These are phyloP conservation scores for Sorex araneus DNA, from an alignment of 2,113 vertebrate species.

Conservation along the genomic window DNA sequence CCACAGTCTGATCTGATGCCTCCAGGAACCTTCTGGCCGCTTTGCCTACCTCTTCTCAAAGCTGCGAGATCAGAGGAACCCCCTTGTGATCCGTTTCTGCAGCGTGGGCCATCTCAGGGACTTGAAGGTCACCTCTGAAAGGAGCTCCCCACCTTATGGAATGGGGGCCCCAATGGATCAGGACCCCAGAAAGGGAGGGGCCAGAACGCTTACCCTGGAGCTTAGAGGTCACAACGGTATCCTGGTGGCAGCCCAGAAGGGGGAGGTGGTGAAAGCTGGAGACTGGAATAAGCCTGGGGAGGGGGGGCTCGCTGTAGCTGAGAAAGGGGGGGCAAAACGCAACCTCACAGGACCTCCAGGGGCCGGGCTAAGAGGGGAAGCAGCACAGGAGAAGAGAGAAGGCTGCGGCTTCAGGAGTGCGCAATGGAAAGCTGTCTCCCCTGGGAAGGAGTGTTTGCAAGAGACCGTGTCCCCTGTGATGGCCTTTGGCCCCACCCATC, in stretches of 20 bases:
- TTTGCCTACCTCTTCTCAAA: slow-evolving; percentile 59
- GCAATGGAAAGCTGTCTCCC: slow-evolving; percentile 69
- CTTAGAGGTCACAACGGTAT: neutral
- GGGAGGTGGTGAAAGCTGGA: slow-evolving; percentile 8
- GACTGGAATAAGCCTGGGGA: neutral
- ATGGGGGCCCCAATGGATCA: neutral
- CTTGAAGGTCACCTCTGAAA: slow-evolving; percentile 13
- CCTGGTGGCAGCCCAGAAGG: slow-evolving; percentile 18
- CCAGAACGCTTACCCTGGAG: neutral
- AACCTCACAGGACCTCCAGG: neutral
- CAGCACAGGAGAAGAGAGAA: slow-evolving; percentile 3
- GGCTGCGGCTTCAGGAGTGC: slow-evolving; percentile 35
- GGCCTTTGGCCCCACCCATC: neutral
- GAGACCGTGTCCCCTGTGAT: slow-evolving; percentile 61
- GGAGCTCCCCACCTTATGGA: slow-evolving; percentile 10
- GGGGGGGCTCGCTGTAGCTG: no score
- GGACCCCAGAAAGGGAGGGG: neutral
- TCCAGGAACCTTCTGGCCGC: slow-evolving; percentile 20
- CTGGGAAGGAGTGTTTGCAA: slow-evolving; percentile 62
- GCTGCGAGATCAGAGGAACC: neutral
- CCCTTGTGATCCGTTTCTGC: slow-evolving; percentile 32
- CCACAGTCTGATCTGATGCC: neutral
- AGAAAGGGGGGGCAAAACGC: neutral
- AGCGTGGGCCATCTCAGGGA: neutral
- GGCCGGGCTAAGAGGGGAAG: neutral